Evolutionary conservation across 2,113 vertebrate genomes (phyloP), one percentile per base, ranked within the genome.

Genomic region (Istiophorus platypterus): DNA sequence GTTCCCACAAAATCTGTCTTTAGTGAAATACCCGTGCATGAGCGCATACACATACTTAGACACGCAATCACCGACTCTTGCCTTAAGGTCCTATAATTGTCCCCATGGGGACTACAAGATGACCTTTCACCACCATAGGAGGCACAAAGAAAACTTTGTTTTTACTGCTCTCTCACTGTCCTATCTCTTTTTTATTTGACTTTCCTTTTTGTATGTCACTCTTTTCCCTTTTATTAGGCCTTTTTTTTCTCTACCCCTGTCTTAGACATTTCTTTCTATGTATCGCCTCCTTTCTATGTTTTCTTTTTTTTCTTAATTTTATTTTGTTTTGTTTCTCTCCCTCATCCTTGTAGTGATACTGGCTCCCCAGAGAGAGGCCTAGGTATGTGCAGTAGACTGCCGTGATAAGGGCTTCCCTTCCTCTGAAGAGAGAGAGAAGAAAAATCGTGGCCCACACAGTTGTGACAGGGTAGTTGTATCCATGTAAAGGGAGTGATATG

Each of bases 1-100:
- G 24, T 62, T 80, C 39, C 59, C 72, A 72, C 68, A 76, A 75
- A 87, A 65, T 57, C 63, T 73, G 69, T 64, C 78, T 73, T 64
- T 64, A 49, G 52, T 76, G 72, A 49, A 58, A 71, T 74, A 77
- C 72, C 74, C 62, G 76, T 15, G 31, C 56, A 64, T 64, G 37
- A 31, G 31, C 14, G 41, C 68, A 81, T 26, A 64, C 54, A 47
- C 52, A 45, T 41, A 51, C 51, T 45, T 17, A 80, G 71, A 78
- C 58, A 82, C 80, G 63, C 49, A 72, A 64, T 76, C 57, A 58
- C 65, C 24, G 62, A 56, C 51, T 58, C 64, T 84, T 82, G 71
- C 82, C 85, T 78, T 81, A 22, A 56, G 76, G 87, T 78, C 82
- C 88, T 89, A 75, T 93, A 95, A 94, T 93, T 93, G 93, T 91